Percentiles rank a stretch among this genome's conserved stretches.
phyloP scores from a whole-genome alignment of 2,797 vertebrate species.

The Falco cherrug region DNA sequence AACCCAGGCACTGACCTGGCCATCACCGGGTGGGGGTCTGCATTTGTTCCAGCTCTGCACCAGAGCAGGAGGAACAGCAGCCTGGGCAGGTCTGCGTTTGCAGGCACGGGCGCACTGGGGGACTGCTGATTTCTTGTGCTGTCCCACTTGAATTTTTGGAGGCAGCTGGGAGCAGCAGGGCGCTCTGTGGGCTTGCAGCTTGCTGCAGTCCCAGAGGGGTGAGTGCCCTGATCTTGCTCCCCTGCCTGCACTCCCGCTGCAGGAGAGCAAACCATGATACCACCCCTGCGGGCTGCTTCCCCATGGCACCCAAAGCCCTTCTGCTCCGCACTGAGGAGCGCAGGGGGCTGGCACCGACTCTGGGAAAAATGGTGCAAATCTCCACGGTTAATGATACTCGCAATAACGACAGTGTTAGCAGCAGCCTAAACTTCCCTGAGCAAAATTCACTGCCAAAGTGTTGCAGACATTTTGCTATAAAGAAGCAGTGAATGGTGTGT shows the following conservation, averaged over 20 bases:
- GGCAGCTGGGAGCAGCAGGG: neutral
- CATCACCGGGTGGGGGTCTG: accelerated
- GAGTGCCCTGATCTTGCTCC: neutral
- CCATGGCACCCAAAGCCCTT: neutral
- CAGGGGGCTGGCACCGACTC: neutral
- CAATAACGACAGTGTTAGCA: accelerated
- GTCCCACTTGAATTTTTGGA: neutral
- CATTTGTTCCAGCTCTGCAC: neutral
- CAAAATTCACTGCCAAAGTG: neutral
- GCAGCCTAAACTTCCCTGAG: neutral
- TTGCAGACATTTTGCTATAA: neutral
- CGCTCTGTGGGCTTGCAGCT: neutral
- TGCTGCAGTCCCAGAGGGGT: neutral
- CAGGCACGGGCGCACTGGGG: accelerated
- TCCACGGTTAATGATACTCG: accelerated
- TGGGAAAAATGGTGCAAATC: neutral
- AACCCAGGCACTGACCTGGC: neutral
- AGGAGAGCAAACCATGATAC: neutral
- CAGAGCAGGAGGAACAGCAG: neutral
- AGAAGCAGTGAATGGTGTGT: neutral
- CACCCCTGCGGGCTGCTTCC: neutral
- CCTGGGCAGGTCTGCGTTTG: neutral
- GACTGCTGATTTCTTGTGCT: neutral
- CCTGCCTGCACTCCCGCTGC: neutral
- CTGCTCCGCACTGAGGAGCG: accelerated